phyloP scores from a whole-genome alignment of 2,888 invertebrate species.

The Rhyacophila evoluta region DNA sequence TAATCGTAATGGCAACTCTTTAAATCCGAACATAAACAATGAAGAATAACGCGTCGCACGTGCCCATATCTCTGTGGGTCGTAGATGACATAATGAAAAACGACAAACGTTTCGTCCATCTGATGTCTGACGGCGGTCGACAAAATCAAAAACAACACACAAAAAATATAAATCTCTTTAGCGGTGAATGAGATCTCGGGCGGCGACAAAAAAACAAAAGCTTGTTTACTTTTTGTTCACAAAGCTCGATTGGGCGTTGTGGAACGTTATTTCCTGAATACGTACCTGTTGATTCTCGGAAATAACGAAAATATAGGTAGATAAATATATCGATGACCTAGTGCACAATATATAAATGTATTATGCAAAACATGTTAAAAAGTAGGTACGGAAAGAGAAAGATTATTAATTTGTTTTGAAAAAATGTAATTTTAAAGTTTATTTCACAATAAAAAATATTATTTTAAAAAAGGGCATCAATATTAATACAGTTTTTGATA shows the following conservation, averaged over 20 bases:
- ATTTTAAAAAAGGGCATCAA: no score
- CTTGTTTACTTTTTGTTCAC: neutral
- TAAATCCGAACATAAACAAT: neutral
- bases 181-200: neutral
- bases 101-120: neutral
- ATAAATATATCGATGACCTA: no score
- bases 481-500: no score
- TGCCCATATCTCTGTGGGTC: neutral
- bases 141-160: neutral
- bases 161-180: neutral
- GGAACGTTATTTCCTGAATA: neutral
- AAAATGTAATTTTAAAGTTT: no score
- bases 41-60: neutral
- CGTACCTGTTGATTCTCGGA: constrained; percentile 1
- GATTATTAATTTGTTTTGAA: no score
- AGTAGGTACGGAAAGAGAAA: no score
- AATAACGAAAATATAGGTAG: no score
- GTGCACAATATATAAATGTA: no score
- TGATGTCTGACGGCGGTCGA: neutral
- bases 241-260: no score
- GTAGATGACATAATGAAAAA: neutral
- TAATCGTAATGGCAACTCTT: no score
- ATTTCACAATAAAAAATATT: no score
- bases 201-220: neutral
- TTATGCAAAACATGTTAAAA: no score